A percentile compares a stretch with the other conserved stretches of the same genome.
phyloP scores from a whole-genome alignment of 2,888 invertebrate species.

The Hydrotaea cyrtoneurina region DNA sequence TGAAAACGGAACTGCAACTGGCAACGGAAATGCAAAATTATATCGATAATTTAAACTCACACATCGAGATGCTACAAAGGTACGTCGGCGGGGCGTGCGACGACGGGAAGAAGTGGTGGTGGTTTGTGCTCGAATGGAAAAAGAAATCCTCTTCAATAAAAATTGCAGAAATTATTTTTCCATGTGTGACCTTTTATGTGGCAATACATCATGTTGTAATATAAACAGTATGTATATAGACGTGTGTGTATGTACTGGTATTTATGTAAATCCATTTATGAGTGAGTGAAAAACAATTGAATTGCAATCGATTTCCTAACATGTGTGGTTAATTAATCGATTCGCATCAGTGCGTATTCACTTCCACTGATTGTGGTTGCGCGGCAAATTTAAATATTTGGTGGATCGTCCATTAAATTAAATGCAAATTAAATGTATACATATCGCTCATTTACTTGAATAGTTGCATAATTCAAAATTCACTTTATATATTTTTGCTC shows the following conservation, averaged over 20 bases:
- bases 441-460: too few relatives aligned
- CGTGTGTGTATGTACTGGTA: not conserved
- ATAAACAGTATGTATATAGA: not conserved
- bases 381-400: not conserved
- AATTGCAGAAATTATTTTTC: not conserved
- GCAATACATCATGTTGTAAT: not conserved
- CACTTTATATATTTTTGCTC: too few relatives aligned
- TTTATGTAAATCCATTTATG: not conserved
- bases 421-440: too few relatives aligned
- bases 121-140: too few relatives aligned
- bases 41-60: slow-evolving; percentile 72
- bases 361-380: not conserved
- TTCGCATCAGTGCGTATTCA: not conserved
- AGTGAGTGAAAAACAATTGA: not conserved
- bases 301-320: slow-evolving; percentile 3
- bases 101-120: slow-evolving; percentile 8
- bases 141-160: too few relatives aligned
- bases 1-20: slow-evolving; percentile 74
- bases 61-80: slow-evolving; percentile 74
- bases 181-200: slow-evolving; percentile 12
- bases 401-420: too few relatives aligned
- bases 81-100: slow-evolving; percentile 44
- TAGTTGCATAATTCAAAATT: too few relatives aligned
- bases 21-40: slow-evolving; percentile 75
- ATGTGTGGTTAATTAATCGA: slow-evolving; percentile 7